These are phyloP conservation scores for Apistogramma diplotaenia DNA, from an alignment of 2,113 vertebrate genomes.

Conservation along the genomic window DNA sequence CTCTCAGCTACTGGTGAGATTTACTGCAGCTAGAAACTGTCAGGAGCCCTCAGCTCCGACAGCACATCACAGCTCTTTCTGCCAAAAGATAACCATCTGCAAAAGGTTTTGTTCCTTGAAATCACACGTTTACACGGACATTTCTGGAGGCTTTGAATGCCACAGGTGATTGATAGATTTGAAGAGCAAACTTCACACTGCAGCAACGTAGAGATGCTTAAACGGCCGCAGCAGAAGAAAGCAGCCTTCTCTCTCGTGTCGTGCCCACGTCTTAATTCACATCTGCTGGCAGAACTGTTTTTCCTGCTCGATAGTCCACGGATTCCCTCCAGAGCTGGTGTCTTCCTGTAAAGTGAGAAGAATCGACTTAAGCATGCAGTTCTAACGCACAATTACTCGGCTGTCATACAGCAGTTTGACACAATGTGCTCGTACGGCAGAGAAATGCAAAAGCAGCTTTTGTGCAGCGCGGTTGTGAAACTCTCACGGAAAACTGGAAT, in stretches of 20 bases:
- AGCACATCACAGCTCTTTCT: neutral
- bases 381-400: conserved; percentile 34
- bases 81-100: neutral
- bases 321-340: neutral
- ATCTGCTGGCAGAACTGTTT: conserved; percentile 43
- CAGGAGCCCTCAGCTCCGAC: neutral
- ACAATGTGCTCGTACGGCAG: neutral
- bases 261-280: conserved; percentile 47
- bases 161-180: neutral
- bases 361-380: conserved; percentile 12
- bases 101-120: neutral
- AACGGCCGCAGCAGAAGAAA: neutral
- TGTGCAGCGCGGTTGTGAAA: conserved; percentile 1
- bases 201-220: neutral
- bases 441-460: conserved; percentile 28
- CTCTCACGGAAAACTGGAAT: neutral
- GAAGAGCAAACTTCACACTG: neutral
- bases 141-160: neutral
- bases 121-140: neutral
- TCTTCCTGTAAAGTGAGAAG: neutral
- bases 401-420: conserved; percentile 38
- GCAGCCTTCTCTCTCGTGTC: conserved; percentile 45
- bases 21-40: conserved; percentile 14
- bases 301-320: conserved; percentile 6
- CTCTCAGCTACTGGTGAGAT: conserved; percentile 24